Conservation (phyloP, 1,140 invertebrate species). For the Drosophila santomea region DNA sequence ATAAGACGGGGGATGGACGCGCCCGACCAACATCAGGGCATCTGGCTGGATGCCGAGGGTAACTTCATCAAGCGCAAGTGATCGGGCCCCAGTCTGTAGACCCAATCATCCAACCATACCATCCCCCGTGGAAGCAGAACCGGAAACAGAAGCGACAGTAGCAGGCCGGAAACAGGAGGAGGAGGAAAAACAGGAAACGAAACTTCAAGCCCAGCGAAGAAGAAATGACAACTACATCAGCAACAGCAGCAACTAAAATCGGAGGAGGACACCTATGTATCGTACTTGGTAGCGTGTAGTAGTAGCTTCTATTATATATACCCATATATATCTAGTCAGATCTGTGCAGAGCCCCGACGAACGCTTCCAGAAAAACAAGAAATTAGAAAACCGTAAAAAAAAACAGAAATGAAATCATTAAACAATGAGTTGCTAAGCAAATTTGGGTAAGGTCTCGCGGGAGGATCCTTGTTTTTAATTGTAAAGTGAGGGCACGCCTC, state of each 20-base stretch:
- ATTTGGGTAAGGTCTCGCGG: conserved; percentile 49
- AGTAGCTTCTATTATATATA: conserved; percentile 69
- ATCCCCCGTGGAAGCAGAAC: conserved; percentile 52
- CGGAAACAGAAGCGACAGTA: conserved; percentile 8
- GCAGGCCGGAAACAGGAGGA: conserved; percentile 19
- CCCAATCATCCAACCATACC: conserved; percentile 56
- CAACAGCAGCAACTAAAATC: conserved; percentile 51
- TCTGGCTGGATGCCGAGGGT: conserved; percentile 82
- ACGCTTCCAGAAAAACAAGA: conserved; percentile 38
- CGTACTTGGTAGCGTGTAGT: conserved; percentile 57
- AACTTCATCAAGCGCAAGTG: conserved; percentile 80
- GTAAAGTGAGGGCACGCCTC: conserved; percentile 35
- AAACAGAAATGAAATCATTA: conserved; percentile 21
- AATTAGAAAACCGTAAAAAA: conserved; percentile 10
- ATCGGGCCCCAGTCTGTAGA: conserved; percentile 20
- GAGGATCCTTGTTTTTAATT: conserved; percentile 49
- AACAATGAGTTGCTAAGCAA: conserved; percentile 77
- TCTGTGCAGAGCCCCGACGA: conserved; percentile 51
- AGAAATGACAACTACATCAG: conserved; percentile 36
- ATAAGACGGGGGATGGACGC: conserved; percentile 82
- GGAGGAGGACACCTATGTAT: conserved; percentile 52
- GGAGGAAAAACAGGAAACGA: conserved; percentile 30
- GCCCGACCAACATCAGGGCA: conserved; percentile 46
- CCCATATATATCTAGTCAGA: conserved; percentile 54
- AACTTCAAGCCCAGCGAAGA: conserved; percentile 75